These are phyloP conservation scores for Brachypalpus laphriformis DNA, from an alignment of 2,888 invertebrate species.

Conservation along the genomic window DNA sequence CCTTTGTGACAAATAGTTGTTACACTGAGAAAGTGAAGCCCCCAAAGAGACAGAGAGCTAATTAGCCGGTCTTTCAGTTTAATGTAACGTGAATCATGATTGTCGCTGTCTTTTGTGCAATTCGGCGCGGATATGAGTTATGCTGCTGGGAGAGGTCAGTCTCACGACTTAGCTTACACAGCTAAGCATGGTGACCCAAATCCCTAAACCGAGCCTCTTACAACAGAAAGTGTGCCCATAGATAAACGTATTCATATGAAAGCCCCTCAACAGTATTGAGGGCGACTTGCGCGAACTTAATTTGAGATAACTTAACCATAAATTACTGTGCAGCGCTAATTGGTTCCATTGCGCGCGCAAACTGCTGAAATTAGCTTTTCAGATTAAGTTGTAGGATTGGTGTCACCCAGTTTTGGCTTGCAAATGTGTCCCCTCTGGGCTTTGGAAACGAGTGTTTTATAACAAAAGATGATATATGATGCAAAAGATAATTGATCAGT, in stretches of 20 bases:
- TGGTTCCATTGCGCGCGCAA: slow-evolving; percentile 5
- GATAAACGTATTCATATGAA: not conserved
- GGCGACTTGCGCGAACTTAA: not conserved
- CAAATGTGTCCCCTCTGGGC: slow-evolving; percentile 2
- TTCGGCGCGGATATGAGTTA: not conserved
- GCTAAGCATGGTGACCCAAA: not conserved
- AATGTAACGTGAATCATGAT: not conserved
- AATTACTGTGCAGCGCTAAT: slow-evolving; percentile 1
- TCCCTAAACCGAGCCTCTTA: not conserved
- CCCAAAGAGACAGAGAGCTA: not conserved
- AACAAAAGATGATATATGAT: slow-evolving; percentile 7
- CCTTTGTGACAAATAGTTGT: not conserved
- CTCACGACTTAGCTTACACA: not conserved
- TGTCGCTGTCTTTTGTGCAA: not conserved
- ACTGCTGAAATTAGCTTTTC: slow-evolving; percentile 4
- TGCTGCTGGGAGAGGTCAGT: not conserved
- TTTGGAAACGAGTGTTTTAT: not conserved
- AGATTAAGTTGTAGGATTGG: not conserved
- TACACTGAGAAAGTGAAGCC: not conserved
- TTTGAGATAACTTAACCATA: not conserved
- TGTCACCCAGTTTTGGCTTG: slow-evolving; percentile 8
- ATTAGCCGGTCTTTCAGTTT: not conserved
- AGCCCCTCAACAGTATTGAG: not conserved
- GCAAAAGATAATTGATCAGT: slow-evolving; percentile 11
- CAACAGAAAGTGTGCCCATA: slow-evolving; percentile 4